Evolutionary conservation across 2,113 vertebrate genomes (phyloP).

Genomic region (Suncus etruscus): DNA sequence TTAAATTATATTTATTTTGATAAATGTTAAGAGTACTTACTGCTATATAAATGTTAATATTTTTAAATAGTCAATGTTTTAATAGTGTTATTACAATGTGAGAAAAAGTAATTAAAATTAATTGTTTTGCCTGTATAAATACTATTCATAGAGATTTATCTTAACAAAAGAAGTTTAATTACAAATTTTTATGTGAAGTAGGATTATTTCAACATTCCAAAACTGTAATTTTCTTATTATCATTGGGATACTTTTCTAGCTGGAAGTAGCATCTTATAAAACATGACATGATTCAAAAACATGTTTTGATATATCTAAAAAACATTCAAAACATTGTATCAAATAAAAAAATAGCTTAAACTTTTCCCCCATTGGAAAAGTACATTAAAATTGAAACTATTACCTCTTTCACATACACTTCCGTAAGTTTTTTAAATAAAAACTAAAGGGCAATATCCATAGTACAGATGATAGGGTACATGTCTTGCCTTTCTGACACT

Average conservation of each 20-base stretch:
- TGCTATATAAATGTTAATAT: too few relatives aligned
- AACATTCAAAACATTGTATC: too few relatives aligned
- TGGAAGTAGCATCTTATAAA: not conserved
- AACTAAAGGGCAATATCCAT: too few relatives aligned
- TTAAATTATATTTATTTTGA: not conserved
- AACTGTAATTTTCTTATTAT: constrained; percentile 16
- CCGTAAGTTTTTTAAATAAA: too few relatives aligned
- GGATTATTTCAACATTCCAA: not conserved
- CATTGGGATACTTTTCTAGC: not conserved
- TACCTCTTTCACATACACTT: too few relatives aligned
- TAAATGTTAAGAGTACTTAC: not conserved
- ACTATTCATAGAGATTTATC: not conserved
- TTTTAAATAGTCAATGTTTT: not conserved
- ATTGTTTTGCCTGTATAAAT: not conserved
- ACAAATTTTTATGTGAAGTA: not conserved
- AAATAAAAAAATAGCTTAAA: too few relatives aligned
- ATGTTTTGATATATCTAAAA: too few relatives aligned
- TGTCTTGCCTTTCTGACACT: too few relatives aligned
- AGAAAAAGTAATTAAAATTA: not conserved
- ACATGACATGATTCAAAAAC: not conserved
- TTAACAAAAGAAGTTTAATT: not conserved
- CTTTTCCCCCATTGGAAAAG: too few relatives aligned
- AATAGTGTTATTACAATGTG: not conserved
- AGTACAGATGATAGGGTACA: too few relatives aligned
- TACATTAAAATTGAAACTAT: too few relatives aligned